Conservation (phyloP, 2,888 invertebrate genomes). For the Ophion slaviceki region DNA sequence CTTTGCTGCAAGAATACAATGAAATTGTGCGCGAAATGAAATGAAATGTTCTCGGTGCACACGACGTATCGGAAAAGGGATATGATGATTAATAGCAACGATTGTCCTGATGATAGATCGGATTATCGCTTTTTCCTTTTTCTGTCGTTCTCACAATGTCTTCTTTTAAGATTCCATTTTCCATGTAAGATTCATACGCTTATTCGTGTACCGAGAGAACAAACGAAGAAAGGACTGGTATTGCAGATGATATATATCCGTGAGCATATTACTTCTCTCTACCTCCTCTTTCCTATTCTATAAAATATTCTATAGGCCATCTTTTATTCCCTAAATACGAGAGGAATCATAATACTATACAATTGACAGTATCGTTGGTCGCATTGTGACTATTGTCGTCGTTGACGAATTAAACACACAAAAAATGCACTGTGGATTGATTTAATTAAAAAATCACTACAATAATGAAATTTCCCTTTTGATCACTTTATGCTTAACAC, state of each 20-base stretch:
- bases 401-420: not conserved
- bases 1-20: not conserved
- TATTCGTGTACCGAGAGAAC: conserved; percentile 32
- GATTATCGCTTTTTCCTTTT: not conserved
- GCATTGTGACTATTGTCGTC: conserved; percentile 61
- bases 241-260: conserved; percentile 40
- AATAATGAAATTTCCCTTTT: not conserved
- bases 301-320: conserved; percentile 63
- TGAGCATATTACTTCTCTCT: conserved; percentile 36
- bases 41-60: not conserved
- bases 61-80: too few relatives aligned
- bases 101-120: too few relatives aligned
- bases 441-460: not conserved
- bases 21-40: not conserved
- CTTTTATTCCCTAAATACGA: conserved; percentile 48
- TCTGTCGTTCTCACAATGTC: not conserved
- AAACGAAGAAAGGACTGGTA: conserved; percentile 29
- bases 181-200: not conserved
- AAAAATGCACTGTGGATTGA: not conserved
- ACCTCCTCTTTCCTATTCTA: conserved; percentile 36
- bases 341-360: conserved; percentile 60
- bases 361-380: conserved; percentile 63
- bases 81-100: too few relatives aligned
- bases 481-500: not conserved
- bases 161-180: not conserved